Conservation (phyloP, 2,797 vertebrate species). For the Spinibarbus caldwelli region DNA sequence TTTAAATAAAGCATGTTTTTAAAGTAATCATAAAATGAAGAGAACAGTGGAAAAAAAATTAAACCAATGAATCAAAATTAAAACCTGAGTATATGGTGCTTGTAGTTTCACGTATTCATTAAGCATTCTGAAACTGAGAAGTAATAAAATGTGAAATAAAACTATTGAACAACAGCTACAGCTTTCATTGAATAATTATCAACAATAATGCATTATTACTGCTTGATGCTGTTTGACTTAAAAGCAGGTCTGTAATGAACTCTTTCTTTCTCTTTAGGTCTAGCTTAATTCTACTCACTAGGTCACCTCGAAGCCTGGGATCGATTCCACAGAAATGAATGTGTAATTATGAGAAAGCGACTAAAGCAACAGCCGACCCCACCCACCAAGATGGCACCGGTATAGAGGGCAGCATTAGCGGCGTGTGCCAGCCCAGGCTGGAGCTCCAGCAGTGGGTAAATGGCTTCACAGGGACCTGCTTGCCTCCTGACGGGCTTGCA, state of each 20-base stretch:
- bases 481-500: constrained; percentile 37
- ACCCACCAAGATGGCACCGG: constrained; percentile 13
- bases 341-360: constrained; percentile 41
- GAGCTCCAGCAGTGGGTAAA: constrained; percentile 44
- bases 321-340: constrained; percentile 51
- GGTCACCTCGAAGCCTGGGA: constrained; percentile 46
- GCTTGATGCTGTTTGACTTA: not conserved
- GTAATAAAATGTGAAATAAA: not conserved
- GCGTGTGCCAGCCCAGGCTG: constrained; percentile 23
- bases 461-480: constrained; percentile 29
- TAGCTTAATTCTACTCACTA: constrained; percentile 22
- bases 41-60: not conserved
- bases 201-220: not conserved
- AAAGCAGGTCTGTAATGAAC: not conserved
- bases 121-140: not conserved
- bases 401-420: constrained; percentile 6
- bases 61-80: not conserved
- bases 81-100: not conserved
- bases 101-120: not conserved
- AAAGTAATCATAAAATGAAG: not conserved
- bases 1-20: not conserved
- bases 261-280: not conserved
- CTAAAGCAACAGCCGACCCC: constrained; percentile 7
- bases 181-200: not conserved
- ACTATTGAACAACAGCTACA: not conserved